These are phyloP conservation scores for Salminus brasiliensis DNA, from an alignment of 2,113 vertebrate genomes.

Conservation along the genomic window DNA sequence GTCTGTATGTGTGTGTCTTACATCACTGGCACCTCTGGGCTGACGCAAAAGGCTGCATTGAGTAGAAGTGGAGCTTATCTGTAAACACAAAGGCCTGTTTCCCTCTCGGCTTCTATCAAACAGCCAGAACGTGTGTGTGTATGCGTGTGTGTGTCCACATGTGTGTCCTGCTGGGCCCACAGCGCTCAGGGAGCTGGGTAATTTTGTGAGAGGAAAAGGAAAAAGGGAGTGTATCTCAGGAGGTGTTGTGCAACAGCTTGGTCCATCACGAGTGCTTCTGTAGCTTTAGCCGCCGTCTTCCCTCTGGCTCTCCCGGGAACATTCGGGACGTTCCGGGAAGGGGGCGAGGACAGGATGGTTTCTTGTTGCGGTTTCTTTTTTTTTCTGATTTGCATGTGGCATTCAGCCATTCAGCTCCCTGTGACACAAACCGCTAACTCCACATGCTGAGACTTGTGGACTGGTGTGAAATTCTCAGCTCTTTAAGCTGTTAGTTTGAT, in stretches of 20 bases:
- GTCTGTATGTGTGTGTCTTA: constrained; percentile 1
- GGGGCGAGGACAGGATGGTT: constrained; percentile 15
- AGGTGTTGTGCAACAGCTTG: constrained; percentile 33
- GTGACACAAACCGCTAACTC: too few species aligned
- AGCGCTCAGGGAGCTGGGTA: background rate
- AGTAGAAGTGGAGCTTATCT: constrained; percentile 34
- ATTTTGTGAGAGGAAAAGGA: constrained; percentile 1
- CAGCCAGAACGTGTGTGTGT: background rate
- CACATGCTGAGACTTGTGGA: constrained; percentile 27
- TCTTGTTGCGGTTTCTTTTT: background rate
- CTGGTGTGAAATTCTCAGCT: constrained; percentile 10
- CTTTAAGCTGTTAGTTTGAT: background rate
- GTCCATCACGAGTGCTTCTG: background rate
- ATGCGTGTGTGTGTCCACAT: background rate
- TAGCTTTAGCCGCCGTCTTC: constrained; percentile 19
- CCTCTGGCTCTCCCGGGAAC: constrained; percentile 23
- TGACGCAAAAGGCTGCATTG: constrained; percentile 22
- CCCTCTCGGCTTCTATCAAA: constrained; percentile 9
- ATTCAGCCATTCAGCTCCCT: too few species aligned
- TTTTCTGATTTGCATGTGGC: background rate
- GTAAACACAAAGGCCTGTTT: constrained; percentile 32
- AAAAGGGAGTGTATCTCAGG: constrained; percentile 2
- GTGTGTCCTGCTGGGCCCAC: too few species aligned
- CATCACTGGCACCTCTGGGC: constrained; percentile 44
- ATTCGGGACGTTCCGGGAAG: constrained; percentile 22